Evolutionary conservation across 2,797 vertebrate genomes (phyloP).

Genomic region (Smutsia gigantea): DNA sequence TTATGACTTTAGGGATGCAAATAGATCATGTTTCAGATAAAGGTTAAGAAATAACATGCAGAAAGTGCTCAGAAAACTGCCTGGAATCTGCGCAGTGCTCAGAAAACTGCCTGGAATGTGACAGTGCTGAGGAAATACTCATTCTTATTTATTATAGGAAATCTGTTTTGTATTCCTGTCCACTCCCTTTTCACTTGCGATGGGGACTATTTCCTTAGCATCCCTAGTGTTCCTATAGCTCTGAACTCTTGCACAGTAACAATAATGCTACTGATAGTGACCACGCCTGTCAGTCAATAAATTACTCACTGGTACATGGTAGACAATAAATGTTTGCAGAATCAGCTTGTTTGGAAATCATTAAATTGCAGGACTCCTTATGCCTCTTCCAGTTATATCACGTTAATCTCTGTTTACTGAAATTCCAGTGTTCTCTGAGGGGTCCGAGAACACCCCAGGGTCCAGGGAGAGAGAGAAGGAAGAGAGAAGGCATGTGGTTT

Average conservation of each 20-base stretch:
- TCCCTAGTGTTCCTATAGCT: background rate
- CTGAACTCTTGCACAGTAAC: background rate
- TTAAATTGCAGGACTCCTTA: background rate
- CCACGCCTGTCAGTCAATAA: background rate
- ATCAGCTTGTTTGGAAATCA: background rate
- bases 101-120: background rate
- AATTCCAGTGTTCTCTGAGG: background rate
- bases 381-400: background rate
- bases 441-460: background rate
- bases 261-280: background rate
- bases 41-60: background rate
- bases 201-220: background rate
- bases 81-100: background rate
- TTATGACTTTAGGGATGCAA: background rate
- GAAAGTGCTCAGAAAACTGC: background rate
- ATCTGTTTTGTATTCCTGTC: background rate
- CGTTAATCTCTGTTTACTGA: background rate
- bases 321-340: background rate
- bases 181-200: background rate
- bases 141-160: background rate
- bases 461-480: background rate
- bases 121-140: background rate
- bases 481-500: background rate
- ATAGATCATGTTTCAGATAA: background rate
- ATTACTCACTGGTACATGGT: background rate